Evolutionary conservation across 2,113 vertebrate genomes (phyloP).

Genomic region (Phrynosoma platyrhinos): DNA sequence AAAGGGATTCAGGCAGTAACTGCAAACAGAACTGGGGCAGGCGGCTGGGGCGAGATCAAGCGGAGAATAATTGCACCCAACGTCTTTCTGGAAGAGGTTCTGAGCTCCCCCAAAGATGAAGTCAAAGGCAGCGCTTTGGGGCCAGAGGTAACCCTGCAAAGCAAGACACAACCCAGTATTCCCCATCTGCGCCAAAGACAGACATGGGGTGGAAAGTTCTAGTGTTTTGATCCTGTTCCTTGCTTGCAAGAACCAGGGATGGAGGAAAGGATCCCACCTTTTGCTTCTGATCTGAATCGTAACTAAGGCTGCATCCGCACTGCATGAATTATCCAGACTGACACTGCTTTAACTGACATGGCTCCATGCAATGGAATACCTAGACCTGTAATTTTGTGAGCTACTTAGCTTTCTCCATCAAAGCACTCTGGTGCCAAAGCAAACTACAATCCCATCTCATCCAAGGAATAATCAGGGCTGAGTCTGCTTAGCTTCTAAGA

Average conservation of each 20-base stretch:
- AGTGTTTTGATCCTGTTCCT: not conserved
- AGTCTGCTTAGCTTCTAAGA: too few species aligned
- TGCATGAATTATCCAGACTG: too few species aligned
- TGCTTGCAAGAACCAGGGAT: not conserved
- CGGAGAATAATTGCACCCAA: not conserved
- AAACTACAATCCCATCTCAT: too few species aligned
- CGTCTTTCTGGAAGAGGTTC: not conserved
- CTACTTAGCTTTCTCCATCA: too few species aligned
- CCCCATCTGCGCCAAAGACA: too few species aligned
- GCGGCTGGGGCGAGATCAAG: not conserved
- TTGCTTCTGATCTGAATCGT: not conserved
- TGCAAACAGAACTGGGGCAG: not conserved
- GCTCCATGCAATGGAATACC: too few species aligned
- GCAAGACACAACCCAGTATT: not conserved
- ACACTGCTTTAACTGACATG: too few species aligned
- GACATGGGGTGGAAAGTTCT: not conserved
- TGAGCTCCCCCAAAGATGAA: not conserved
- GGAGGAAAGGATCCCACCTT: not conserved
- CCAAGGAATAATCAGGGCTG: too few species aligned
- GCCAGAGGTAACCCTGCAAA: not conserved
- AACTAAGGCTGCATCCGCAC: too few species aligned
- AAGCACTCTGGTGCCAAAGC: too few species aligned
- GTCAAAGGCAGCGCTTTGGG: not conserved
- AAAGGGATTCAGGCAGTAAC: not conserved
- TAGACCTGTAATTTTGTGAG: too few species aligned